Evolutionary conservation across 2,888 invertebrate species (phyloP).

Genomic region (Nymphalis polychloros): DNA sequence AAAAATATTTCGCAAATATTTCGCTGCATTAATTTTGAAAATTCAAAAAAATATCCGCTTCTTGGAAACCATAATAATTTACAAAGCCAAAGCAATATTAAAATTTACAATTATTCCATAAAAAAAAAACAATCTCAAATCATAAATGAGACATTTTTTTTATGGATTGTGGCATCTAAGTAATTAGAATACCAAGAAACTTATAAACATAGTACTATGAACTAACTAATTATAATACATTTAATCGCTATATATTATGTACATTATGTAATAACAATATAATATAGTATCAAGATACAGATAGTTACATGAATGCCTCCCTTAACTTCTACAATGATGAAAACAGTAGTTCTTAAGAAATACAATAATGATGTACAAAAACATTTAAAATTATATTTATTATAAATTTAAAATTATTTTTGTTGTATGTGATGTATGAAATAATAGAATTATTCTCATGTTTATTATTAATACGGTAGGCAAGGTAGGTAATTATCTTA

Average conservation of each 20-base stretch:
- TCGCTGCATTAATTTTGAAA: neutral
- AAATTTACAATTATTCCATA: too few relatives aligned
- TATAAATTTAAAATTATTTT: neutral
- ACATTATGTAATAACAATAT: constrained; percentile 12
- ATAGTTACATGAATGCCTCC: neutral
- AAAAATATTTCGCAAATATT: constrained; percentile 9
- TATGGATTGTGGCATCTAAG: neutral
- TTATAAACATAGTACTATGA: neutral
- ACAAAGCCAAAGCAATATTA: neutral
- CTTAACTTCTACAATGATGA: neutral
- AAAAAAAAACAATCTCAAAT: neutral
- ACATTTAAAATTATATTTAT: constrained; percentile 1
- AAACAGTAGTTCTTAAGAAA: neutral
- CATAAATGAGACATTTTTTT: too few relatives aligned
- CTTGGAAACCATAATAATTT: neutral
- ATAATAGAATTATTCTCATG: neutral
- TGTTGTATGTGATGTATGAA: neutral
- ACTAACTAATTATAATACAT: constrained; percentile 12
- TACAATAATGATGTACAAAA: neutral
- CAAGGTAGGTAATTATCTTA: neutral
- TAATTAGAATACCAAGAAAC: neutral
- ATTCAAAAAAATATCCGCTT: neutral
- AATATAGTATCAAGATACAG: constrained; percentile 1
- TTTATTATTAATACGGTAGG: neutral
- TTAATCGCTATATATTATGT: constrained; percentile 8